Conservation (phyloP, 1,140 invertebrate species). For the Megalonaias nervosa region DNA sequence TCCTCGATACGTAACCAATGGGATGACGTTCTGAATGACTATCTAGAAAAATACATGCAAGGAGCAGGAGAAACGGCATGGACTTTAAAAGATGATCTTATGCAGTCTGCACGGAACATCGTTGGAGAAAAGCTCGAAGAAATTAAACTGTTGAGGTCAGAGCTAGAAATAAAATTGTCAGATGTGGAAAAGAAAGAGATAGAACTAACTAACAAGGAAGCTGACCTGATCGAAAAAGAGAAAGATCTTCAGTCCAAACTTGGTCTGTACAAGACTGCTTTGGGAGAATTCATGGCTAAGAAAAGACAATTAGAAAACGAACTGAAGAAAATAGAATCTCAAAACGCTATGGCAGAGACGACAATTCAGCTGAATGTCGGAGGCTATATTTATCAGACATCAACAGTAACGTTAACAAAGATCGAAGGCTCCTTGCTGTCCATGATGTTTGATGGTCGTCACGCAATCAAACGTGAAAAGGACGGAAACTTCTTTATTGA, state of each 20-base stretch:
- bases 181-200: constrained; percentile 20
- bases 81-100: neutral
- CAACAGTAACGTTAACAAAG: constrained; percentile 47
- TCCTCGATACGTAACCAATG: constrained; percentile 14
- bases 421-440: constrained; percentile 50
- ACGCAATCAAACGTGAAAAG: constrained; percentile 32
- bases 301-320: constrained; percentile 38
- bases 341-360: constrained; percentile 34
- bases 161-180: constrained; percentile 20
- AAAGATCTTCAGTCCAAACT: constrained; percentile 28
- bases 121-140: constrained; percentile 23
- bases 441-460: constrained; percentile 57
- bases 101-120: constrained; percentile 13
- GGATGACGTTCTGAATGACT: constrained; percentile 23
- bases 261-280: constrained; percentile 25
- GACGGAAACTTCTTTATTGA: constrained; percentile 50
- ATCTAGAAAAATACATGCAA: constrained; percentile 24
- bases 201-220: constrained; percentile 22
- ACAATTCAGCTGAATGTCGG: constrained; percentile 54
- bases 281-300: constrained; percentile 32
- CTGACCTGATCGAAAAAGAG: constrained; percentile 37
- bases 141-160: constrained; percentile 17
- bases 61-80: neutral
- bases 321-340: constrained; percentile 25
- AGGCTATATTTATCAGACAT: constrained; percentile 50